These are phyloP conservation scores for Paramisgurnus dabryanus DNA, from an alignment of 2,113 vertebrate genomes.

Conservation along the genomic window DNA sequence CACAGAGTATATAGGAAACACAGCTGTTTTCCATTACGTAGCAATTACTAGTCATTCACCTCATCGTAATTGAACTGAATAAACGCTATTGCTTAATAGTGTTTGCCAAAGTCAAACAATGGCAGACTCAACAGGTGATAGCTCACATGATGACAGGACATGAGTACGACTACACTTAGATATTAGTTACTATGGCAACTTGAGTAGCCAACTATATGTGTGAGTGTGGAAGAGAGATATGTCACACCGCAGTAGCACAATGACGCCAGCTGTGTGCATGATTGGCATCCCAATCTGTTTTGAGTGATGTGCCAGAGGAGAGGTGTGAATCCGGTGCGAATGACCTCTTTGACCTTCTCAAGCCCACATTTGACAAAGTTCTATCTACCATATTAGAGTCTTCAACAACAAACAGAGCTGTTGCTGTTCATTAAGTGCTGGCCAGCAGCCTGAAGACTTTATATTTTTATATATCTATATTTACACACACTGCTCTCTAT, in stretches of 20 bases:
- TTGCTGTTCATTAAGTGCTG: conserved; percentile 23
- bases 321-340: conserved; percentile 30
- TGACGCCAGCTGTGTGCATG: conserved; percentile 49
- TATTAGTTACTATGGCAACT: conserved; percentile 58
- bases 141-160: conserved; percentile 30
- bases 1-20: conserved; percentile 11
- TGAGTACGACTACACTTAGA: conserved; percentile 41
- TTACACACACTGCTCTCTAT: background rate
- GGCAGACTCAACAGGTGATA: conserved; percentile 41
- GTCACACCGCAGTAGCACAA: conserved; percentile 26
- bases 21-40: background rate
- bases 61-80: conserved; percentile 39
- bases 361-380: conserved; percentile 26
- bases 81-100: conserved; percentile 39
- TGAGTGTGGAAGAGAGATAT: conserved; percentile 34
- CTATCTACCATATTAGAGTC: conserved; percentile 26
- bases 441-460: conserved; percentile 1
- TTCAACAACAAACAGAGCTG: conserved; percentile 19
- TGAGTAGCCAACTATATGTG: conserved; percentile 21
- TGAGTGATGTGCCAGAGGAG: conserved; percentile 53
- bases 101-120: conserved; percentile 53
- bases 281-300: conserved; percentile 59
- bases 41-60: conserved; percentile 22
- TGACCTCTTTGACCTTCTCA: conserved; percentile 42
- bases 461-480: background rate